phyloP scores from a whole-genome alignment of 2,888 invertebrate genomes.

The Drosophila borborema region DNA sequence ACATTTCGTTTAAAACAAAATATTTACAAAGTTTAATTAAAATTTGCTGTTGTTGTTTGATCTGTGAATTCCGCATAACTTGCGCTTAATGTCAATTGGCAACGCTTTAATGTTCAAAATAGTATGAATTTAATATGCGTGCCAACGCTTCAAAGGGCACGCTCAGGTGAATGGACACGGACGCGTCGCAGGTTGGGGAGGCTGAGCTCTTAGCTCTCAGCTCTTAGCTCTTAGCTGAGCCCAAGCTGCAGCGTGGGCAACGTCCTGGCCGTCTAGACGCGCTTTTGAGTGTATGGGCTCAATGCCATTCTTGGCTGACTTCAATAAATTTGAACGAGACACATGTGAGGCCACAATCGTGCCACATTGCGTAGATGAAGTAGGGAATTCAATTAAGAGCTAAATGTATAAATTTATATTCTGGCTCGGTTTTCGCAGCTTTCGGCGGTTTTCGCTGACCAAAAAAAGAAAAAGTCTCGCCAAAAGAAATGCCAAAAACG shows the following conservation, averaged over 20 bases:
- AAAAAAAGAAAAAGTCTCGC: slow-evolving; percentile 28
- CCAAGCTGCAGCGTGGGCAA: slow-evolving; percentile 46
- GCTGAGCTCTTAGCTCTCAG: not conserved
- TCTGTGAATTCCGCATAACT: not conserved
- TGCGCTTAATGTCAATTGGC: slow-evolving; percentile 5
- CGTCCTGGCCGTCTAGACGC: slow-evolving; percentile 68
- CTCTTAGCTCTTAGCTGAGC: not conserved
- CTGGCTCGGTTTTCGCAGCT: slow-evolving; percentile 1
- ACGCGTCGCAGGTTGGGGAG: too few relatives aligned
- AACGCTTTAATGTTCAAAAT: slow-evolving; percentile 13
- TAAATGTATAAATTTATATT: slow-evolving; percentile 51
- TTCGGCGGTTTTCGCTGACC: slow-evolving; percentile 39
- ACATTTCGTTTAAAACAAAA: slow-evolving; percentile 27
- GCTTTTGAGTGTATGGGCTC: slow-evolving; percentile 28
- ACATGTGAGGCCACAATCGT: slow-evolving; percentile 46
- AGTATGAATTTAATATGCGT: slow-evolving; percentile 29
- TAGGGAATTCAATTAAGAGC: slow-evolving; percentile 71
- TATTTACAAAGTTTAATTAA: slow-evolving; percentile 50
- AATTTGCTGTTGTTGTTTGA: slow-evolving; percentile 22
- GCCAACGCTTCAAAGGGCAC: slow-evolving; percentile 12
- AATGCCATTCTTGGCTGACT: slow-evolving; percentile 38
- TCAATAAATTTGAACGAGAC: slow-evolving; percentile 57
- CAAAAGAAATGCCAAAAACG: slow-evolving; percentile 48
- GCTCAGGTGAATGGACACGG: slow-evolving; percentile 11
- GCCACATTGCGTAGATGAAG: slow-evolving; percentile 26